Evolutionary conservation across 2,888 invertebrate genomes (phyloP).

Genomic region (Sinhomidia bicolor): DNA sequence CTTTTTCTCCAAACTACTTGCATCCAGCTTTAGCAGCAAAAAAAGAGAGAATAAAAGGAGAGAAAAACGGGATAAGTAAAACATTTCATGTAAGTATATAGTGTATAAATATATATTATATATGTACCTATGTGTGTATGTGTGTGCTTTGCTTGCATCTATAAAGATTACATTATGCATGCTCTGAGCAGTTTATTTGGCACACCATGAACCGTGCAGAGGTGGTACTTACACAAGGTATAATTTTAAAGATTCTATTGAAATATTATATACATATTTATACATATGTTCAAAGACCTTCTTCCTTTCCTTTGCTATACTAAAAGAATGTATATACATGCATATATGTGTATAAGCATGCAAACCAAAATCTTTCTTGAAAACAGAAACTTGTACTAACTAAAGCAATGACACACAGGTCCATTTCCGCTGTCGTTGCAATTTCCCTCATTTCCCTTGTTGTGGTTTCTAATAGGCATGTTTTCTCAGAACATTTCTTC

Average conservation of each 20-base stretch:
- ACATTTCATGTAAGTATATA: conserved; percentile 27
- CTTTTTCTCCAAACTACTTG: not conserved
- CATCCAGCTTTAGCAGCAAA: not conserved
- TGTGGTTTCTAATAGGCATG: conserved; percentile 54
- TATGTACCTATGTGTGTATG: too few relatives aligned
- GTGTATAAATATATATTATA: too few relatives aligned
- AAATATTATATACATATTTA: not conserved
- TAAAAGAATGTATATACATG: too few relatives aligned
- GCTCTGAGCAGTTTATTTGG: not conserved
- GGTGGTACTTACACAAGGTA: too few relatives aligned
- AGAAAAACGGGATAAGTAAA: conserved; percentile 1
- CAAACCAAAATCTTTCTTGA: not conserved
- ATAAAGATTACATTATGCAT: conserved; percentile 3
- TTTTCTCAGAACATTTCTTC: conserved; percentile 46
- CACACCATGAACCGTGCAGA: not conserved
- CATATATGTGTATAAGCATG: not conserved
- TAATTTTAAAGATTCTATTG: conserved; percentile 24
- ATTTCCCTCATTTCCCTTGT: conserved; percentile 66
- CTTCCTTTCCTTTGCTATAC: conserved; percentile 21
- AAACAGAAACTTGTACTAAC: not conserved
- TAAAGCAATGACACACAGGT: not conserved
- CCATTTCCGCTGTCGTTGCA: conserved; percentile 67
- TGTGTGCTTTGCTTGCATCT: too few relatives aligned
- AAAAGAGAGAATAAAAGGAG: not conserved
- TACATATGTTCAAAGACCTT: not conserved